Conservation (phyloP, 2,113 vertebrate species). For the Psammodynastes pulverulentus region DNA sequence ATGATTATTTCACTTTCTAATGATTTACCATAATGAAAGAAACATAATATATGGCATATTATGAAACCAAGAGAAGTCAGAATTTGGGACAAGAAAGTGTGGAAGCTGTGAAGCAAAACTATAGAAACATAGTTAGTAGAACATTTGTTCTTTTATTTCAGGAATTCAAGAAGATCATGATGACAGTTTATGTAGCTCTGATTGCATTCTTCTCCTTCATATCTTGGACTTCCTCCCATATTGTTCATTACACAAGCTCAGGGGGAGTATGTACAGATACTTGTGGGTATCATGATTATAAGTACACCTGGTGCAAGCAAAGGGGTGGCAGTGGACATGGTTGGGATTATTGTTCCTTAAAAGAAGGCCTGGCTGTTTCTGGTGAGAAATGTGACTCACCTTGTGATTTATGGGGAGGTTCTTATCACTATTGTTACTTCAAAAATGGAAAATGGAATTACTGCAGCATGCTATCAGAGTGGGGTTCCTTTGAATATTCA, state of each 20-base stretch:
- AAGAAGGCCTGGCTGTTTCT: background rate
- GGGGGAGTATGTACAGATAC: background rate
- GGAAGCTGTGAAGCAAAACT: background rate
- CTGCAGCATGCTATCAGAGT: background rate
- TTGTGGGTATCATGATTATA: slow-evolving; percentile 11
- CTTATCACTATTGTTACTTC: background rate
- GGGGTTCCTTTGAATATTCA: background rate
- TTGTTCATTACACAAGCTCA: slow-evolving; percentile 19
- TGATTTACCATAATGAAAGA: background rate
- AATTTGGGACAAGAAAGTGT: background rate
- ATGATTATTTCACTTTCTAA: background rate
- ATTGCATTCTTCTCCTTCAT: background rate
- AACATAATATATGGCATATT: background rate
- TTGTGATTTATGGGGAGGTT: background rate
- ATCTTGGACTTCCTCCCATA: background rate
- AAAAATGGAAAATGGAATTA: background rate
- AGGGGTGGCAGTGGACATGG: background rate
- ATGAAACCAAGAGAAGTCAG: background rate
- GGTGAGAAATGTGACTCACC: background rate
- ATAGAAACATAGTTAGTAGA: background rate
- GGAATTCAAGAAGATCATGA: background rate
- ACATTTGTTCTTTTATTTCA: background rate
- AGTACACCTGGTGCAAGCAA: slow-evolving; percentile 18
- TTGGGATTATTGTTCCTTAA: slow-evolving; percentile 29
- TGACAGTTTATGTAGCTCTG: background rate